Base-by-base conservation (phyloP, 2,888 invertebrate species). In the Eurytoma adleriae region DNA sequence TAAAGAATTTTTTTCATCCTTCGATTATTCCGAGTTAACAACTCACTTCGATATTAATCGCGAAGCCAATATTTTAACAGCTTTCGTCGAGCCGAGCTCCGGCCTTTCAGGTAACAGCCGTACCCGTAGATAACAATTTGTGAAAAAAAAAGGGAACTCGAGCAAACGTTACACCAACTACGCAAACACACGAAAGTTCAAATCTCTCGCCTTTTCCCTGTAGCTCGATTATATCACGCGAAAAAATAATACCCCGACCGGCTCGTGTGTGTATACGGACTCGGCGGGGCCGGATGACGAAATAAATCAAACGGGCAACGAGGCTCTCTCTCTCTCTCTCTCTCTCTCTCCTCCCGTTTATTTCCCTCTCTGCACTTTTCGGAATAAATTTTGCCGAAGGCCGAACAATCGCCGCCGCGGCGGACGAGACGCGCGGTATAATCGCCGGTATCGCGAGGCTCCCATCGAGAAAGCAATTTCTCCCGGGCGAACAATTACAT, bases 391-490 rank as follows among this genome's bases (percentile, higher is more conserved):
- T 30, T 4, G 30, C 30, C 30, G 30, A 30, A 30, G 30, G 30
- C 30, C 30, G 16, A 52, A 52, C 52, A 52, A 52, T 12, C 52
- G 14, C 2, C 12, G 52, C 52, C 7, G 7, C 12, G 16, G 52
- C 52, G 16, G 16, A 52, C 52, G 52, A 12, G 52, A 12, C 52
- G 7, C 52, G 52, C 50, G 12, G 2, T 14, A 16, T 16, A 52
- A 52, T 14, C 24, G 61, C 0, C 30, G 30, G 12, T 1, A n/a
- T 61, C 30, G 72, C 27, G 52, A 54, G 14, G n/a, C 16, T 64
- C 18, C 72, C 54, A 62, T 66, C 64, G 24, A 64, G 72, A 73
- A 64, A 73, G 52, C 24, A 73, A 73, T 73, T 73, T 64, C 72
- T 64, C 71, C 50, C 72, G n/a, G 5, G 52, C 40, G 64, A 72